These are phyloP conservation scores for Mactromeris polynyma DNA, from an alignment of 2,888 invertebrate species.

Conservation along the genomic window DNA sequence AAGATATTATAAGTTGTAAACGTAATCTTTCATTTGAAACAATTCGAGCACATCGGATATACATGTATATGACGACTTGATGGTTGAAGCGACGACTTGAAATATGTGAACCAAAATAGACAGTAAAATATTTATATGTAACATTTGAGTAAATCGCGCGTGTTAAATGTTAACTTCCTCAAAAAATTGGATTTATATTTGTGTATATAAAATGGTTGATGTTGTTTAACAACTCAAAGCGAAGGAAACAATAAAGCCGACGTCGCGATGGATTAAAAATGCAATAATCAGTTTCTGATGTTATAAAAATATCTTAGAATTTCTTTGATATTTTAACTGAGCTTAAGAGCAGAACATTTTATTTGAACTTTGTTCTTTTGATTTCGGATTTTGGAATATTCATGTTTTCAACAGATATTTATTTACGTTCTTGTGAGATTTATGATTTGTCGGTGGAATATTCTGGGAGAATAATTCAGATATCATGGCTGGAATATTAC, in stretches of 20 bases:
- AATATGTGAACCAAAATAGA: background rate
- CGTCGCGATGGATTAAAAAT: background rate
- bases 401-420: background rate
- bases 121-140: background rate
- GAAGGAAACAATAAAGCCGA: background rate
- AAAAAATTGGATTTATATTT: background rate
- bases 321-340: background rate
- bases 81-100: background rate
- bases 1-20: background rate
- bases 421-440: background rate
- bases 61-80: background rate
- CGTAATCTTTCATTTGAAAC: background rate
- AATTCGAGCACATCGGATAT: background rate
- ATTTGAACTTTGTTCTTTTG: background rate
- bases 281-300: background rate
- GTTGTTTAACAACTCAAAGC: background rate
- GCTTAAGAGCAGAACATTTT: background rate
- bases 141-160: background rate
- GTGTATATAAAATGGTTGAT: background rate
- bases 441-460: background rate
- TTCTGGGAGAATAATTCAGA: background rate
- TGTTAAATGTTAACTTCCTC: background rate
- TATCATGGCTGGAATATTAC: slow-evolving; percentile 12
- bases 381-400: background rate
- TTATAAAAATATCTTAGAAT: background rate